These are phyloP conservation scores for Semaprochilodus insignis DNA, from an alignment of 2,797 vertebrate species.

Conservation along the genomic window DNA sequence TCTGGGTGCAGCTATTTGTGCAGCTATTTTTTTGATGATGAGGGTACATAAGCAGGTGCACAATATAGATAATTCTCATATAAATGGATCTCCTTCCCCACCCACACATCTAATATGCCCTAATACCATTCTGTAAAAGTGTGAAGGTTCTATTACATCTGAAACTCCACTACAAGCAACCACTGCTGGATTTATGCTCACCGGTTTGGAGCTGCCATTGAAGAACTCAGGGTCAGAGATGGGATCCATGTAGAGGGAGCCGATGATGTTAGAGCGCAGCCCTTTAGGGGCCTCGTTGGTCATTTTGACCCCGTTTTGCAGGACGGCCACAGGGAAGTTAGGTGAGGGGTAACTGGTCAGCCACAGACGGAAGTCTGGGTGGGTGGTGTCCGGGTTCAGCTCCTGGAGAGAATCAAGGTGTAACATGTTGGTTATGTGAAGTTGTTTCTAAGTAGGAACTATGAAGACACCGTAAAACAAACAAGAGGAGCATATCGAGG, in stretches of 20 bases:
- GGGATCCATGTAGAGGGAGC: slow-evolving; percentile 90
- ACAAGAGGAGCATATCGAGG: too few species aligned
- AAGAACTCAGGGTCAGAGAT: slow-evolving; percentile 89
- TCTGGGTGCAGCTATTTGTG: too few species aligned
- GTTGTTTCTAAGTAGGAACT: too few species aligned
- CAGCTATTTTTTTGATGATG: too few species aligned
- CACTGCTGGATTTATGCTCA: slow-evolving; percentile 66
- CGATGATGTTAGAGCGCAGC: slow-evolving; percentile 85
- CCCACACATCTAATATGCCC: too few species aligned
- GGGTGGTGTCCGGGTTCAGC: slow-evolving; percentile 85
- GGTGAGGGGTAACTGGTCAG: slow-evolving; percentile 91
- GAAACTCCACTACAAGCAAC: not conserved
- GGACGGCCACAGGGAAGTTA: slow-evolving; percentile 88
- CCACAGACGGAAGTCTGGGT: slow-evolving; percentile 92
- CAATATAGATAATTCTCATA: too few species aligned
- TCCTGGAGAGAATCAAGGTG: slow-evolving; percentile 73
- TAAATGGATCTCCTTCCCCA: too few species aligned
- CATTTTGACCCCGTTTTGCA: slow-evolving; percentile 94
- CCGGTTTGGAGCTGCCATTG: slow-evolving; percentile 84
- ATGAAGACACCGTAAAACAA: too few species aligned
- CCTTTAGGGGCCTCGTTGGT: slow-evolving; percentile 92
- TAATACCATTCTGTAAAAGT: too few species aligned
- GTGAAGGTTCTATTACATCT: not conserved
- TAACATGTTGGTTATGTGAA: not conserved
- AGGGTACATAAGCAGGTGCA: too few species aligned